phyloP scores from a whole-genome alignment of 1,140 invertebrate genomes.

The Polyergus mexicanus region DNA sequence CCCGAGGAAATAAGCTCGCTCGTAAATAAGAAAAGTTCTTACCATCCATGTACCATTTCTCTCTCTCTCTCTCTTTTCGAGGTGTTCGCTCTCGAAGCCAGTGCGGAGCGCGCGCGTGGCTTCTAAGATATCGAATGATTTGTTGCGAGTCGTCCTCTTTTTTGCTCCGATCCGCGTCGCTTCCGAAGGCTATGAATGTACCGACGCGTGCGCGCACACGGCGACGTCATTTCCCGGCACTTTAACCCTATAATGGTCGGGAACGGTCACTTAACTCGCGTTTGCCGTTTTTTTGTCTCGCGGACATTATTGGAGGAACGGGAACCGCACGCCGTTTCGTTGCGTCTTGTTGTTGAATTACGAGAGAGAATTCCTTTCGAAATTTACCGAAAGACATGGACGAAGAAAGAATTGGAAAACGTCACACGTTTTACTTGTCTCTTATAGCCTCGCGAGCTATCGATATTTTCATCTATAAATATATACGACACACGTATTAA shows the following conservation, averaged over 20 bases:
- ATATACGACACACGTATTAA: neutral
- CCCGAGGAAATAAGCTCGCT: slow-evolving; percentile 76
- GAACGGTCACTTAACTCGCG: slow-evolving; percentile 52
- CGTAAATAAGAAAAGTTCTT: slow-evolving; percentile 79
- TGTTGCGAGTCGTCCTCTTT: slow-evolving; percentile 73
- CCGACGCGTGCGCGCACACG: slow-evolving; percentile 16
- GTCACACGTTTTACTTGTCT: neutral
- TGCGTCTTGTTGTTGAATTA: slow-evolving; percentile 28
- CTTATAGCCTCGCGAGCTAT: neutral
- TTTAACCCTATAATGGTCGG: slow-evolving; percentile 52
- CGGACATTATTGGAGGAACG: slow-evolving; percentile 44
- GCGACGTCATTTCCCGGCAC: slow-evolving; percentile 48
- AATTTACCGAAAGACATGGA: neutral
- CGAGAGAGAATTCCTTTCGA: neutral
- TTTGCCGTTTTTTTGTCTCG: slow-evolving; percentile 45
- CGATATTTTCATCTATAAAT: neutral
- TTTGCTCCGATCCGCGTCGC: slow-evolving; percentile 47
- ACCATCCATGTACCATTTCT: slow-evolving; percentile 38
- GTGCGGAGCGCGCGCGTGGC: slow-evolving; percentile 61
- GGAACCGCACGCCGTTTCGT: slow-evolving; percentile 24
- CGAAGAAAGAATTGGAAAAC: neutral
- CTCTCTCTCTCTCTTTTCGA: slow-evolving; percentile 18
- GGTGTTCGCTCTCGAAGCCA: slow-evolving; percentile 1
- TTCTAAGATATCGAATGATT: slow-evolving; percentile 75
- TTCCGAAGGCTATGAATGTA: slow-evolving; percentile 47